Conservation (phyloP, 2,797 vertebrate species). For the Pangasius macronema region DNA sequence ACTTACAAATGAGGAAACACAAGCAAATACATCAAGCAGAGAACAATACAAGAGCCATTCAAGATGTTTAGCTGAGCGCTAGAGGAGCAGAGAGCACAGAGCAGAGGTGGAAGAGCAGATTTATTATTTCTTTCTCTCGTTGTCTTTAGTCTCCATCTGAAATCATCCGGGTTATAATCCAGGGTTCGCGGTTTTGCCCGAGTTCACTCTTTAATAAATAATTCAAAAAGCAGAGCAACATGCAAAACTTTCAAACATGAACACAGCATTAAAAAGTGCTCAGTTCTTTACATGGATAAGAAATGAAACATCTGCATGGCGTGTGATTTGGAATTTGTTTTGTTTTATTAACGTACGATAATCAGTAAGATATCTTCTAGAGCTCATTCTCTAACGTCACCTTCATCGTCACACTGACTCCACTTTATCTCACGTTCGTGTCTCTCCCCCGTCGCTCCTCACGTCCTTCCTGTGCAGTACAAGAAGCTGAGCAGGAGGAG, state of each 20-base stretch:
- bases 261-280: neutral
- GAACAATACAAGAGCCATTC: too few relatives aligned
- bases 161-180: neutral
- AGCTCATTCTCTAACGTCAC: neutral
- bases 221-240: neutral
- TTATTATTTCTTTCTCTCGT: too few relatives aligned
- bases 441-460: neutral
- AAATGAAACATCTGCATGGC: neutral
- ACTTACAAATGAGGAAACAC: too few relatives aligned
- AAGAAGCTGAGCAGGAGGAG: slow-evolving; percentile 92
- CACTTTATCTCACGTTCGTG: neutral
- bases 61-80: too few relatives aligned
- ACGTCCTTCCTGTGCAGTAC: slow-evolving; percentile 76
- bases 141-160: neutral
- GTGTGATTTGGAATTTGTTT: neutral
- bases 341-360: neutral
- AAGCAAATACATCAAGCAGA: too few relatives aligned
- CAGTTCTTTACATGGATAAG: neutral
- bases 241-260: neutral
- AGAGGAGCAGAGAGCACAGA: too few relatives aligned
- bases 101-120: too few relatives aligned
- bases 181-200: too few relatives aligned
- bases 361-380: neutral
- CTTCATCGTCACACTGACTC: slow-evolving; percentile 1
- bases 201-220: neutral